Base-by-base conservation (phyloP, 2,113 vertebrate species). In the Podilymbus podiceps region DNA sequence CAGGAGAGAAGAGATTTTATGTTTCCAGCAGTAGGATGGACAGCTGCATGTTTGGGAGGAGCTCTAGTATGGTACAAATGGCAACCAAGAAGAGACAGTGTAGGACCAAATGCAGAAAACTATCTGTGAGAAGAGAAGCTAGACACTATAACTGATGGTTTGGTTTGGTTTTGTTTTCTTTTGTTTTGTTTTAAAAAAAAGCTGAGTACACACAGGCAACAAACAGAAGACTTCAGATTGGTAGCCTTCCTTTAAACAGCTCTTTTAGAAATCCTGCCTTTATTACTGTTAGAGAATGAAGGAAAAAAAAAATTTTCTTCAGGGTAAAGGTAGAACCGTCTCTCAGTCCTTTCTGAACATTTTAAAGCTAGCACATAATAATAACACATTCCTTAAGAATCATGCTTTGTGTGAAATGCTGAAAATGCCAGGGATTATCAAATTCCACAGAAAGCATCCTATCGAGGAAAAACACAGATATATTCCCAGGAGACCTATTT, bases 341-440 rank as follows among this genome's bases (percentile, higher is more conserved):
- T 84, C 25, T 77, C 49, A n/a, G 75, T 85, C 50, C 59, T 80
- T 94, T 80, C 49, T 8, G 6, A 83, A 47, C 3, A 18, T 71
- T 91, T 76, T 85, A 83, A 90, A 80, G 28, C 53, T 66, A 27
- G 28, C 0, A 0, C 76, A 50, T 53, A 73, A 76, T 53, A 73
- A 76, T 8, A 59, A 11, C 42, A 42, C 28, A 38, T 11, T 69
- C 63, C 79, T 94, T 84, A 73, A 85, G 89, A 93, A 90, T 31
- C 4, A 66, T 73, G 35, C 53, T 92, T 83, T 90, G 30, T 85
- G 49, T 88, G 62, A 72, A 93, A 85, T 76, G 33, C 63, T 76
- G 78, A 80, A 94, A 95, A 90, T 88, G 46, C 67, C 58, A 92
- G 55, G 84, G 67, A 88, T 92, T 95, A 77, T 88, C 46, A 80